Evolutionary conservation across 2,888 invertebrate genomes (phyloP).

Genomic region (Carpatolechia fugitivella): DNA sequence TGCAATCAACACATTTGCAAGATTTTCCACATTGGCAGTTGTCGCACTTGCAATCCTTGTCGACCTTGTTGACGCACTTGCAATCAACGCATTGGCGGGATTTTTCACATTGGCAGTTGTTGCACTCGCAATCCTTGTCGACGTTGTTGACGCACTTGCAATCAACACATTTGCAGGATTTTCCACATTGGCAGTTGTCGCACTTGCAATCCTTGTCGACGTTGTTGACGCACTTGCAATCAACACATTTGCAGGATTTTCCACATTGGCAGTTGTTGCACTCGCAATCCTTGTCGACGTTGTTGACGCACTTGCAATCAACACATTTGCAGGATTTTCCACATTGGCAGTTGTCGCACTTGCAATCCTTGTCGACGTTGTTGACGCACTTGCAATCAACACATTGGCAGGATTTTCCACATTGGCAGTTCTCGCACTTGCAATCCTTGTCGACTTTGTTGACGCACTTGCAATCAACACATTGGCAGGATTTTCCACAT

Average conservation of each 20-base stretch:
- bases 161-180: neutral
- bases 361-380: too few relatives aligned
- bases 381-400: neutral
- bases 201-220: too few relatives aligned
- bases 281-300: too few relatives aligned
- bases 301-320: neutral
- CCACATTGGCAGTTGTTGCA: too few relatives aligned
- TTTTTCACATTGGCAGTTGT: too few relatives aligned
- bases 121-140: neutral
- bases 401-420: constrained; percentile 6
- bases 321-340: neutral
- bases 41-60: too few relatives aligned
- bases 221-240: constrained; percentile 2
- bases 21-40: too few relatives aligned
- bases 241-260: neutral
- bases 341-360: too few relatives aligned
- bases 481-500: too few relatives aligned
- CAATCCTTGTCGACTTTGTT: constrained; percentile 16
- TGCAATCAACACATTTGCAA: too few relatives aligned
- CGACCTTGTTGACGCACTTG: too few relatives aligned
- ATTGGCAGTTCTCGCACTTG: constrained; percentile 24
- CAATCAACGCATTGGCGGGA: too few relatives aligned
- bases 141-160: neutral
- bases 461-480: constrained; percentile 2
- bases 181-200: neutral